Evolutionary conservation across 2,797 vertebrate genomes (phyloP), one percentile per base, ranked within the genome.

Genomic region (Neopelma chrysocephalum): DNA sequence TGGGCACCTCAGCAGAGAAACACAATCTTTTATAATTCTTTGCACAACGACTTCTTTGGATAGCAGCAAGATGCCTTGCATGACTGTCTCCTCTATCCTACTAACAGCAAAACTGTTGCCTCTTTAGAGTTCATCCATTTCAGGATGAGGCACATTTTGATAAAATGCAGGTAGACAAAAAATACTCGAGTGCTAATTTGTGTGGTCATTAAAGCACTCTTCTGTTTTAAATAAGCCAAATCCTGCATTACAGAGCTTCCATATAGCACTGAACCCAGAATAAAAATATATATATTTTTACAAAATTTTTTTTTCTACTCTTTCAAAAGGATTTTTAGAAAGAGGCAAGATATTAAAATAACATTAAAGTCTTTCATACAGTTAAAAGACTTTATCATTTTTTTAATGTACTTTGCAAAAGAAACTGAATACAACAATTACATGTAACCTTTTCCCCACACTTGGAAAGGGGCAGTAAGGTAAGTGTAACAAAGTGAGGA

Each of bases 381-480:
- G 1, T 58, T 62, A 66, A 51, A 81, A 60, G 27, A 29, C 8
- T 40, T 57, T 2, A 29, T 36, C 0, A 11, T 26, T 21, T 56
- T 61, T 23, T 48, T 21, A 40, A 40, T 2, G 3, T 31, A 13
- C 27, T 42, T 77, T 12, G 8, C 6, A 62, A 61, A 53, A 56
- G 9, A 71, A 83, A 32, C 6, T 8, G 3, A 78, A 32, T 11
- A 11, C 6, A 71, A 31, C 40, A 48, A 51, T 12, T 22, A 19
- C 0, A n/a, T 1, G 2, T 8, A 54, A 31, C 3, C 6, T 45
- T 60, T 42, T 23, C 9, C 65, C 14, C 29, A 25, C 3, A 11
- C 5, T 32, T 22, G 32, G n/a, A 90, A 21, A 64, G 7, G 11
- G 32, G 10, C 69, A 76, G 48, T 60, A 75, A 80, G 32, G n/a